Evolutionary conservation across 2,797 vertebrate genomes (phyloP).

Genomic region (Hypotaenidia philippensis): DNA sequence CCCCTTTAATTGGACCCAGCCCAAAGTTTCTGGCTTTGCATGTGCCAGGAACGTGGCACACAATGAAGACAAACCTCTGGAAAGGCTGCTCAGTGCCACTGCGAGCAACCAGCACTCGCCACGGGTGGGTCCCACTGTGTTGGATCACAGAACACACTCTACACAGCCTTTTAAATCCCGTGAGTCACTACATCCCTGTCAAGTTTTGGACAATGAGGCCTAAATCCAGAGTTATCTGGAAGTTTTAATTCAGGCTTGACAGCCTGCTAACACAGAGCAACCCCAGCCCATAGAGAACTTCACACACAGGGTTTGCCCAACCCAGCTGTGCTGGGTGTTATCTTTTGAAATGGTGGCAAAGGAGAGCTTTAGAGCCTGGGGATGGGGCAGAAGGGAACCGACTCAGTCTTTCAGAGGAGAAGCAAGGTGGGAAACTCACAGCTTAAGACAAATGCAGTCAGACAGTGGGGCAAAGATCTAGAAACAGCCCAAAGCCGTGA

Average conservation of each 20-base stretch:
- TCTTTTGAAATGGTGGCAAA: neutral
- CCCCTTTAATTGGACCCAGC: neutral
- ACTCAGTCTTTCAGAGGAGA: neutral
- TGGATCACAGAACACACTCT: neutral
- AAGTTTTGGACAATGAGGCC: neutral
- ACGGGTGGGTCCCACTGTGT: fast-evolving
- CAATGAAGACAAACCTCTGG: neutral
- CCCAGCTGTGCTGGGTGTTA: neutral
- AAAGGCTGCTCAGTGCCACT: neutral
- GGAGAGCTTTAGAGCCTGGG: neutral
- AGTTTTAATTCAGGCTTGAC: neutral
- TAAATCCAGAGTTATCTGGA: neutral
- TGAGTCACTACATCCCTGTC: neutral
- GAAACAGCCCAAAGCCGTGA: neutral
- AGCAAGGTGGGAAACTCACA: neutral
- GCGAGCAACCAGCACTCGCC: neutral
- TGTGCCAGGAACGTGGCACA: neutral
- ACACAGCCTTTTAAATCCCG: neutral
- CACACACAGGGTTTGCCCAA: neutral
- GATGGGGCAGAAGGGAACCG: neutral
- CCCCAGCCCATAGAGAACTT: neutral
- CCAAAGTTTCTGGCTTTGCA: neutral
- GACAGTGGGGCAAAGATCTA: neutral
- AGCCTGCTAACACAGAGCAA: neutral
- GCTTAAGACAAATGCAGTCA: neutral